Base-by-base conservation (phyloP, 2,113 vertebrate species). In the Microcebus murinus region DNA sequence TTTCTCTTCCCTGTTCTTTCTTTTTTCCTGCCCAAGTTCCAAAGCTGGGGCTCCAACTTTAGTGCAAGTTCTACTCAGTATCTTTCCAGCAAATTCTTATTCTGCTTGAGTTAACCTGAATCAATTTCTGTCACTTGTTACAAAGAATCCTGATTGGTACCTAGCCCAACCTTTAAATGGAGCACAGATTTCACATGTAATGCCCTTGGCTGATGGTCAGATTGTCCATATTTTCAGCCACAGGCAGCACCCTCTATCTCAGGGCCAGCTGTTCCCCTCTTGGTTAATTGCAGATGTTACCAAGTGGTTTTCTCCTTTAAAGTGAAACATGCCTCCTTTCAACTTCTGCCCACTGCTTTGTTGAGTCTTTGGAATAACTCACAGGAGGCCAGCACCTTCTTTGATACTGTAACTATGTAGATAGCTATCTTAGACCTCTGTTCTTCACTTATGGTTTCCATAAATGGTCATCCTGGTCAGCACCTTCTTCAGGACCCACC, bases 401-500 rank as follows among this genome's bases (percentile, higher is more conserved):
- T 84, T 70, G 57, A 45, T 63, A 63, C 2, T 34, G 12, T n/a
- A 89, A 71, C 31, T 70, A 42, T 87, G 31, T 55, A 77, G 39
- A 50, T 36, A 79, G 29, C 61, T 90, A 68, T 74, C 6, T 21
- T 74, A 10, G n/a, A 83, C 17, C 31, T 76, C 48, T 52, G 9
- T 87, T 70, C 34, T 92, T 87, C 10, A 34, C 80, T 93, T 79
- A 68, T 86, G 11, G 29, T 67, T 76, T 97, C 76, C 17, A 80
- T 52, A 52, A 52, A 52, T 52, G 50, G 14, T 71, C 50, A 52
- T 45, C 36, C 45, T 81, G 52, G 63, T 73, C 12, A 45, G 61
- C 11, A 79, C 25, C 5, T 71, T 93, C 34, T 65, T 86, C 61
- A 84, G 50, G 23, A 79, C 45, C 27, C 5, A 76, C 11, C 20